Base-by-base conservation (phyloP, 1,140 invertebrate species). In the Pteromalus puparum region DNA sequence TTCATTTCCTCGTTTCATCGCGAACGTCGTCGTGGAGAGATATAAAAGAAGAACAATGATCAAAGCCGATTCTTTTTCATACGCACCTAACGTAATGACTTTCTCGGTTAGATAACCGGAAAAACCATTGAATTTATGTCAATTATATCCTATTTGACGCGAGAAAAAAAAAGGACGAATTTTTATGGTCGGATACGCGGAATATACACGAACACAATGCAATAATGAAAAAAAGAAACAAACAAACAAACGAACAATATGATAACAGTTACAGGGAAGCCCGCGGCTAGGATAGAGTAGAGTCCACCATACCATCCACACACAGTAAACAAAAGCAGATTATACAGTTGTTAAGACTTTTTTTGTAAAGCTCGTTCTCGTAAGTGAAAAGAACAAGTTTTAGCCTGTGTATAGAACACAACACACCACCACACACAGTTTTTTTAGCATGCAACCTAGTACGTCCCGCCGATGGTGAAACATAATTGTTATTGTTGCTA, bases 401-500 rank as follows among this genome's bases (percentile, higher is more conserved):
- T 70, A 42, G 61, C 74, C 46, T 65, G 48, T 74, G 30, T 34
- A 34, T 34, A 34, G 30, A 75, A 76, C 38, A 61, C 53, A 7
- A 21, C 53, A 53, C 4, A 53, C 13, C 18, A 53, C 48, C 2
- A 53, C 1, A 53, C 18, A 2, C 48, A 38, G 38, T 75, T 61
- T 67, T 0, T 67, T 76, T 82, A 82, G 68, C 24, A 70, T 72
- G 24, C 28, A 75, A 61, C 2, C 15, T 67, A 82, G 30, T 76
- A 28, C 67, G 34, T 68, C 61, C 30, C 61, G 28, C 75, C 38
- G 81, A 85, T n/a, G 76, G 82, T 80, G 38, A 75, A 82, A 80
- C 38, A 86, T 85, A 83, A 83, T 90, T 89, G 88, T 90, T 91
- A 89, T 90, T 91, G 90, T 90, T 91, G 89, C 88, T 88, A 89